Conservation (phyloP, 2,113 vertebrate genomes). For the Bostrychus sinensis region DNA sequence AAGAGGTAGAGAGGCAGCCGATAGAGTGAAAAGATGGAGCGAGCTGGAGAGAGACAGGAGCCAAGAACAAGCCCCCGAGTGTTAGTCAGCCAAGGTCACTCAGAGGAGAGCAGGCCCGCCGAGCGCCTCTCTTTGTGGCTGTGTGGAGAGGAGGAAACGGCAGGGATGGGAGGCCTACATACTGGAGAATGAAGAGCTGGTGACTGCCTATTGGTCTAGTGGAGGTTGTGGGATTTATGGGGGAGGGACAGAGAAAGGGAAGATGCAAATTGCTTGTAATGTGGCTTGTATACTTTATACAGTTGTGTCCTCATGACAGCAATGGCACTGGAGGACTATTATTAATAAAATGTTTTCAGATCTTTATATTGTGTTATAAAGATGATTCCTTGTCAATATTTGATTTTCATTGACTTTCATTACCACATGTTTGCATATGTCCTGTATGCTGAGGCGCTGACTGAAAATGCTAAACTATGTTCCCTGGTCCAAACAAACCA, state of each 20-base stretch:
- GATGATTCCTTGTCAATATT: background rate
- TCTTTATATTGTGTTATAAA: too few relatives aligned
- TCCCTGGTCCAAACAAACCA: too few relatives aligned
- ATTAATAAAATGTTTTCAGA: too few relatives aligned
- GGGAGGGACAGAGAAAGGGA: constrained; percentile 29
- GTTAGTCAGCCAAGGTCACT: constrained; percentile 76
- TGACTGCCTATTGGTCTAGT: constrained; percentile 59
- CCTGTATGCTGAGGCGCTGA: too few relatives aligned
- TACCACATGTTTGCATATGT: too few relatives aligned
- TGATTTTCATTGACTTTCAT: too few relatives aligned
- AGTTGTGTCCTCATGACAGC: constrained; percentile 6
- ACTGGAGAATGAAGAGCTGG: constrained; percentile 37
- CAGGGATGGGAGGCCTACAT: constrained; percentile 40
- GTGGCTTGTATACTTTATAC: constrained; percentile 25
- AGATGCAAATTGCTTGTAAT: constrained; percentile 50
- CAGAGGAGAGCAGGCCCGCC: constrained; percentile 71
- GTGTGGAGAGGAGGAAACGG: constrained; percentile 29
- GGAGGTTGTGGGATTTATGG: constrained; percentile 33
- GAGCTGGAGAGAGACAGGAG: constrained; percentile 51
- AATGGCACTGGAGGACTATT: constrained; percentile 1
- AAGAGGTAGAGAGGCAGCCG: constrained; percentile 52
- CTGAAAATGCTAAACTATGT: too few relatives aligned
- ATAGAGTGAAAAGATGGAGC: constrained; percentile 63
- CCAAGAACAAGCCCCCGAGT: constrained; percentile 69
- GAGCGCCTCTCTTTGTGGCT: constrained; percentile 24